Base-by-base conservation (phyloP, 2,888 invertebrate genomes). In the Eupithecia tripunctaria region DNA sequence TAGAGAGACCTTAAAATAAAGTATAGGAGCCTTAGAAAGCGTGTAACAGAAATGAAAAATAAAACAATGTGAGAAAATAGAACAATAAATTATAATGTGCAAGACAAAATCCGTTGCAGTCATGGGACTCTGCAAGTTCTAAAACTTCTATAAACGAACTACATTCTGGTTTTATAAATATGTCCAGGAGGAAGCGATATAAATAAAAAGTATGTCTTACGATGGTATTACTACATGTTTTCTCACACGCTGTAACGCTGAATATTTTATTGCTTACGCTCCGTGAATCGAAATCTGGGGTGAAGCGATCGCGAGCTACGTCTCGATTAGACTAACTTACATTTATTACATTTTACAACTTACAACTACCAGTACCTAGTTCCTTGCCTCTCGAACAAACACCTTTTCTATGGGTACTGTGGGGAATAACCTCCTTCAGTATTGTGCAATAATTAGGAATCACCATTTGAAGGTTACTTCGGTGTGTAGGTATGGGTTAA, bases 221-320 rank as follows among this genome's bases (percentile, higher is more conserved):
- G 12, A 56, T 36, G 15, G 47, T 51, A 66, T 66, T 72, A 67
- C 62, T 59, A 73, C 69, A 73, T 25, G 59, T 70, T 73, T 36
- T 10, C 21, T 14, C 15, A n/a, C 27, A 51, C 41, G 32, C 36
- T 66, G 21, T 41, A 63, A 5, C 47, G 25, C 51, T 73, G 73
- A 73, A 73, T 73, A 73, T 73, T 73, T 73, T 70, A 73, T 73
- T 62, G 70, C 70, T 29, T 60, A 68, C 70, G 73, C 65, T 60
- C 18, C 29, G 41, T 47, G 73, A 71, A 74, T 74, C 60, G 64
- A 68, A 74, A 74, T 65, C 60, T 38, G 65, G 3, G 21, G 10
- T 3, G 10, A 51, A 51, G 21, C 47, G 47, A 51, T 51, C 47
- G 47, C 47, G 47, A 10, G 47, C 47, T 1, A 21, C 47, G 47